Evolutionary conservation across 92 coral and sea anemone species (phyloP).

Genomic region (Epizoanthus scotinus): DNA sequence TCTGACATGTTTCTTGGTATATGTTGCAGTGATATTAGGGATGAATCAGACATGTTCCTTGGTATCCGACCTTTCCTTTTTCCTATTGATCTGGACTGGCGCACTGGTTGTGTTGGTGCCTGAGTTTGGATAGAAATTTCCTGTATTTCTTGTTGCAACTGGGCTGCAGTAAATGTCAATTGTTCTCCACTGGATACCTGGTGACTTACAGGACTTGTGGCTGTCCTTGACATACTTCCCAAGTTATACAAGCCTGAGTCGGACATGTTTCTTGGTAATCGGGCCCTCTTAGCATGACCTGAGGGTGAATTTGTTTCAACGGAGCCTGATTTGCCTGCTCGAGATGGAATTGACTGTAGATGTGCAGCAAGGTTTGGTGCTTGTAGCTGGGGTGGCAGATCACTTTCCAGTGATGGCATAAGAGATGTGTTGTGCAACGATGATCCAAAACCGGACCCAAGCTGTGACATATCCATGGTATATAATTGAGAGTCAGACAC

Average conservation of each 20-base stretch:
- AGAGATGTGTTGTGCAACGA: slow-evolving; percentile 48
- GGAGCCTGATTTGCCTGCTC: slow-evolving; percentile 62
- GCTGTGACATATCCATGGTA: slow-evolving; percentile 74
- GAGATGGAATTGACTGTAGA: slow-evolving; percentile 71
- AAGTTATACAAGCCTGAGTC: slow-evolving; percentile 83
- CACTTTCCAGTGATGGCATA: slow-evolving; percentile 67
- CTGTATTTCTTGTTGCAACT: slow-evolving; percentile 37
- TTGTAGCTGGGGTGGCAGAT: slow-evolving; percentile 90
- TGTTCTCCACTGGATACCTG: slow-evolving; percentile 16
- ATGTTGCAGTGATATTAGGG: slow-evolving; percentile 71
- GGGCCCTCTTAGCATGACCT: slow-evolving; percentile 76
- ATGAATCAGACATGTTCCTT: slow-evolving; percentile 94
- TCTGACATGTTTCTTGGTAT: slow-evolving; percentile 70
- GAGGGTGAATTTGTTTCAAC: slow-evolving; percentile 50
- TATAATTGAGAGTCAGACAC: slow-evolving; percentile 93
- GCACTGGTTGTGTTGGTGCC: slow-evolving; percentile 41
- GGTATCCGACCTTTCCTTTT: slow-evolving; percentile 73
- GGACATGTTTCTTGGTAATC: slow-evolving; percentile 94
- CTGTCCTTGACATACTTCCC: slow-evolving; percentile 47
- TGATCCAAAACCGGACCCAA: slow-evolving; percentile 50
- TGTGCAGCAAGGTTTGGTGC: slow-evolving; percentile 97
- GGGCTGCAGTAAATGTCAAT: slow-evolving; percentile 3
- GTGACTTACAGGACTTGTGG: slow-evolving; percentile 29
- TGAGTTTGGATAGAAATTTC: slow-evolving; percentile 45
- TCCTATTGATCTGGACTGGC: slow-evolving; percentile 39